A percentile compares a stretch with the other conserved stretches of the same genome.
phyloP scores from a whole-genome alignment of 2,797 vertebrate species.

The Aphelocoma californica region DNA sequence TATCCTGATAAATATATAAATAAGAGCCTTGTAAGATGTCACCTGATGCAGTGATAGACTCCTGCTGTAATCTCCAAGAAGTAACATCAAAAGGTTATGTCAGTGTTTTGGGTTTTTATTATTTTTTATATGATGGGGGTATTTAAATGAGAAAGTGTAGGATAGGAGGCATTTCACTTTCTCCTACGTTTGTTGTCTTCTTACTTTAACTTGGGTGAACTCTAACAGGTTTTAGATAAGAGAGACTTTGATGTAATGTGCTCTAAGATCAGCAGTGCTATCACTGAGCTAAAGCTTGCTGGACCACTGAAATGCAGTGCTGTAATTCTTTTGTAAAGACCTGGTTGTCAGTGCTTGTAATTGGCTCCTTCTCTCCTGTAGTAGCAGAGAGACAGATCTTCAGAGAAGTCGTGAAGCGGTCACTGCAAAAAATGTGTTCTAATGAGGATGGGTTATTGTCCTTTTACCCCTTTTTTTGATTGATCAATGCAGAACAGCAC shows the following conservation, averaged over 20 bases:
- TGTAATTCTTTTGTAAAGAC: conserved; percentile 23
- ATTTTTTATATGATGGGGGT: background rate
- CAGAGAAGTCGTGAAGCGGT: background rate
- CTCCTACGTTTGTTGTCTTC: background rate
- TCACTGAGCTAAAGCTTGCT: conserved; percentile 1
- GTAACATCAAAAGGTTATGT: background rate
- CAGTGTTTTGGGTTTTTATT: background rate
- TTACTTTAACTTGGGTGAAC: conserved; percentile 20
- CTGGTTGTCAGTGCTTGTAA: conserved; percentile 33
- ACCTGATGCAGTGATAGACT: background rate
- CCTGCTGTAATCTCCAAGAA: background rate
- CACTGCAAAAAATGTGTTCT: background rate
- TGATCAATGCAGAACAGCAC: background rate
- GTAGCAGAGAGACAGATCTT: background rate
- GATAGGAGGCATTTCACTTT: background rate
- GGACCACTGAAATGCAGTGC: conserved; percentile 14
- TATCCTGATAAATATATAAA: background rate
- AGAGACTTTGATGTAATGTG: background rate
- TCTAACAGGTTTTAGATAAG: conserved; percentile 18
- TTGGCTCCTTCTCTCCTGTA: background rate
- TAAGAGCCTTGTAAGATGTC: background rate
- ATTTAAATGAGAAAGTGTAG: background rate
- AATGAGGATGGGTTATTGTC: background rate
- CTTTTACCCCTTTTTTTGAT: background rate
- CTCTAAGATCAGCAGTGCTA: background rate